Conservation (phyloP, 23 tunicate species). For the Styela plicata region DNA sequence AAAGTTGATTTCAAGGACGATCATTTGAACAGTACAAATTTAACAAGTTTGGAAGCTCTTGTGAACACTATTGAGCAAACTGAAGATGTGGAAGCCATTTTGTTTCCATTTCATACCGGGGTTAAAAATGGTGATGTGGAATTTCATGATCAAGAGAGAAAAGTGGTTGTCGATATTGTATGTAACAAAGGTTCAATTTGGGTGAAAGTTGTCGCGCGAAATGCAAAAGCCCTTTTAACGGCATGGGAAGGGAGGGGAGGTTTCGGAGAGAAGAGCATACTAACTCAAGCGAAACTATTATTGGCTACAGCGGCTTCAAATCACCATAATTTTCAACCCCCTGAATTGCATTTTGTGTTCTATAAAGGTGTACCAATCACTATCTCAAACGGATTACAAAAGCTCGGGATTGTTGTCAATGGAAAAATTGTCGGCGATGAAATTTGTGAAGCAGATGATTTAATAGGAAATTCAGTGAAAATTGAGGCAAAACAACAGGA, state of each 20-base stretch:
- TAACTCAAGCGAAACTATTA: constrained; percentile 46
- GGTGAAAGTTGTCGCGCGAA: constrained; percentile 76
- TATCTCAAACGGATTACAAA: constrained; percentile 30
- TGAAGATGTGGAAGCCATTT: constrained; percentile 23
- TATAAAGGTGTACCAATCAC: constrained; percentile 59
- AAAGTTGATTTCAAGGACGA: constrained; percentile 49
- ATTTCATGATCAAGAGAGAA: constrained; percentile 9
- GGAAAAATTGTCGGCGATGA: constrained; percentile 32
- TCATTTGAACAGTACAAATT: constrained; percentile 69
- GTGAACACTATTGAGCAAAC: constrained; percentile 25
- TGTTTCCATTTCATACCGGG: constrained; percentile 17
- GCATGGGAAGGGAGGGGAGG: constrained; percentile 62
- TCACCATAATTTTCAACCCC: constrained; percentile 45
- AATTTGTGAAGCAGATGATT: background rate
- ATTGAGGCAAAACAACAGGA: background rate
- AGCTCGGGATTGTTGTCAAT: constrained; percentile 44
- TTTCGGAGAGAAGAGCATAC: constrained; percentile 69
- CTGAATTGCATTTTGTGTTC: constrained; percentile 49
- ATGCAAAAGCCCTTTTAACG: constrained; percentile 45
- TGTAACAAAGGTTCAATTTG: constrained; percentile 50
- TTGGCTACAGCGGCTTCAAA: constrained; percentile 32
- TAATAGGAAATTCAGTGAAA: background rate
- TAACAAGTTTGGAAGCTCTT: constrained; percentile 49
- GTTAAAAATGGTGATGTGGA: background rate
- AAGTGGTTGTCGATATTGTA: constrained; percentile 70